A percentile compares a stretch with the other conserved stretches of the same genome.
Evolutionary conservation across 2,888 invertebrate species (phyloP).

Genomic region (Ichneumoninae sp.): DNA sequence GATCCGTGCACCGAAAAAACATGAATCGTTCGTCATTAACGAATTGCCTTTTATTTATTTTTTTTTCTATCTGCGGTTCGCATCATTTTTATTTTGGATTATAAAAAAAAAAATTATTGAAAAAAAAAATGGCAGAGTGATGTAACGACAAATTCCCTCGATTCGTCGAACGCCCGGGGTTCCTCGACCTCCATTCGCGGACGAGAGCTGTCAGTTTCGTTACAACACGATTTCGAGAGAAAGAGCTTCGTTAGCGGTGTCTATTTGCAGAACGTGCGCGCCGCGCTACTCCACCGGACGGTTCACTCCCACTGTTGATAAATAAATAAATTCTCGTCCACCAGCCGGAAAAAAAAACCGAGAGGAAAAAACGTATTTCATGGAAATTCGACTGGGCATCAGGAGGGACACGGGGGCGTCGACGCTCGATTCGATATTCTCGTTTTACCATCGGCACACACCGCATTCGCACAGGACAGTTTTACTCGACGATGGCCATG

Average conservation of each 20-base stretch:
- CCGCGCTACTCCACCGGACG: conserved; percentile 37
- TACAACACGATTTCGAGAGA: conserved; percentile 49
- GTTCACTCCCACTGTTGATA: conserved; percentile 72
- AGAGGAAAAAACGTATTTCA: conserved; percentile 32
- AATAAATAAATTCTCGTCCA: conserved; percentile 79
- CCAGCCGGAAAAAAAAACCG: conserved; percentile 35
- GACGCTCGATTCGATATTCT: conserved; percentile 52
- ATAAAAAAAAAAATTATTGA: neutral
- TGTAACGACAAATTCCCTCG: conserved; percentile 16
- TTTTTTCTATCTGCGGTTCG: neutral
- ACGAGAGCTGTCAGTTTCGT: conserved; percentile 3
- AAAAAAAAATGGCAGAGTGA: conserved; percentile 21
- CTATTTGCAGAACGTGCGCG: conserved; percentile 80
- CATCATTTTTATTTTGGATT: conserved; percentile 45
- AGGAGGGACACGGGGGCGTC: conserved; percentile 85
- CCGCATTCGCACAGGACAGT: conserved; percentile 38
- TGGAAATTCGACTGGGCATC: conserved; percentile 65
- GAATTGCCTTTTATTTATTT: neutral
- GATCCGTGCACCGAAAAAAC: neutral
- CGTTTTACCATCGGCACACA: conserved; percentile 34
- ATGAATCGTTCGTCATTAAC: neutral
- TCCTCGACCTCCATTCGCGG: conserved; percentile 11
- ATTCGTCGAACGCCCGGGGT: conserved; percentile 7
- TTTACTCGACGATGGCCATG: conserved; percentile 6
- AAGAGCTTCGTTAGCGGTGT: conserved; percentile 77